Conservation (phyloP, 2,113 vertebrate genomes). For the Casuarius casuarius region DNA sequence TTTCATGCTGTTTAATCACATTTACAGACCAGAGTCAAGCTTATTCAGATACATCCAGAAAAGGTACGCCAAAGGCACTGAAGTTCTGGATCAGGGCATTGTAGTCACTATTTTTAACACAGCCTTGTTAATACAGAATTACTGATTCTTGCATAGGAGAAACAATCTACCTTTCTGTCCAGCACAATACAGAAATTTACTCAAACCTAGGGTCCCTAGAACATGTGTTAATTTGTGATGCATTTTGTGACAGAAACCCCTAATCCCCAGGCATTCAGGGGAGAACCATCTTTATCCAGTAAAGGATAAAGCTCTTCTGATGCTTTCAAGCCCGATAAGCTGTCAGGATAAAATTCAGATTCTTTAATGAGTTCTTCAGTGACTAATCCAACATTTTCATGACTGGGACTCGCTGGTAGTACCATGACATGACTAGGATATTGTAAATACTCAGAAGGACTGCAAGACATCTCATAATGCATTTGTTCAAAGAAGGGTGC, state of each 20-base stretch:
- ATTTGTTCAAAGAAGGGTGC: constrained; percentile 57
- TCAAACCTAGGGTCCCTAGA: not conserved
- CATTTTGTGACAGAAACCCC: not conserved
- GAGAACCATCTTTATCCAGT: constrained; percentile 9
- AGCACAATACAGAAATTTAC: not conserved
- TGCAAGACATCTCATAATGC: not conserved
- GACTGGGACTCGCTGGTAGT: not conserved
- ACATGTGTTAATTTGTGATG: not conserved
- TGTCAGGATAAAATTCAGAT: constrained; percentile 12
- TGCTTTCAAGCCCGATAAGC: not conserved
- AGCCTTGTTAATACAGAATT: not conserved
- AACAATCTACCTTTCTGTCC: not conserved
- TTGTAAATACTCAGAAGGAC: not conserved
- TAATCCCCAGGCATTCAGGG: not conserved
- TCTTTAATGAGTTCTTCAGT: constrained; percentile 10
- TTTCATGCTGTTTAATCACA: not conserved
- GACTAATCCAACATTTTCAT: not conserved
- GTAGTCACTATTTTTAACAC: not conserved
- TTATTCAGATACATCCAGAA: not conserved
- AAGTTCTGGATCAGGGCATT: not conserved
- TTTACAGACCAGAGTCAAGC: constrained; percentile 9
- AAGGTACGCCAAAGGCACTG: not conserved
- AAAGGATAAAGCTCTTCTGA: constrained; percentile 11
- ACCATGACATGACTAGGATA: not conserved
- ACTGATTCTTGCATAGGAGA: not conserved